Base-by-base conservation (phyloP, 1,140 invertebrate species). In the Drosophila teissieri region DNA sequence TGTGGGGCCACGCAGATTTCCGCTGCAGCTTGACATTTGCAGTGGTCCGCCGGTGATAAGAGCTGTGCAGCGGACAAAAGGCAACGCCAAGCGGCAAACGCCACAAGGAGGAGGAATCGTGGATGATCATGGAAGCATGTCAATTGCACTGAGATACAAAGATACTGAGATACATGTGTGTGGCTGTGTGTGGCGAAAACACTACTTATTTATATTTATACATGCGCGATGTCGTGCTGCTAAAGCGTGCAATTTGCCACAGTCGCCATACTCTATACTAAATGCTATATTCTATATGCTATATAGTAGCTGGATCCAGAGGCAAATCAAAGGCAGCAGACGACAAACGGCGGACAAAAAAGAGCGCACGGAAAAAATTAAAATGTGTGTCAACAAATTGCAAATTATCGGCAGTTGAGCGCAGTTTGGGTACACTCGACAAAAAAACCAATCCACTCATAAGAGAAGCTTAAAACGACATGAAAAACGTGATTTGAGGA, bases 371-470 rank as follows among this genome's bases (percentile, higher is more conserved):
- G 45, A 60, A 72, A 77, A 65, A 73, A 78, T 78, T 65, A 49
- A 83, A 88, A 86, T 88, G 83, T 88, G 84, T 88, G 83, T 83
- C 83, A 88, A 89, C 83, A 89, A 89, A 88, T 89, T 88, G 79
- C 65, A 82, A 86, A 86, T 86, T 86, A 74, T 73, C 62, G 75
- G 55, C 55, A 60, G 78, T 70, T 70, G 36, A 56, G 36, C 24
- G 42, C 10, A 27, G 52, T 46, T 39, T 48, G 6, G 36, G 8
- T 17, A 22, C 24, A 68, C 60, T 68, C 14, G 4, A 52, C n/a
- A 19, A 36, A 63, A 68, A 63, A 68, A 17, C 14, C 5, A 40
- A 40, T 8, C 5, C 3, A 39, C 17, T 10, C 22, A 4, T 17
- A 19, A 24, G 3, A 4, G 4, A 37, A 11, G 15, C n/a, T 37